A percentile compares a stretch with the other conserved stretches of the same genome.
Evolutionary conservation across 2,113 vertebrate species (phyloP).

Genomic region (Elachura formosa): DNA sequence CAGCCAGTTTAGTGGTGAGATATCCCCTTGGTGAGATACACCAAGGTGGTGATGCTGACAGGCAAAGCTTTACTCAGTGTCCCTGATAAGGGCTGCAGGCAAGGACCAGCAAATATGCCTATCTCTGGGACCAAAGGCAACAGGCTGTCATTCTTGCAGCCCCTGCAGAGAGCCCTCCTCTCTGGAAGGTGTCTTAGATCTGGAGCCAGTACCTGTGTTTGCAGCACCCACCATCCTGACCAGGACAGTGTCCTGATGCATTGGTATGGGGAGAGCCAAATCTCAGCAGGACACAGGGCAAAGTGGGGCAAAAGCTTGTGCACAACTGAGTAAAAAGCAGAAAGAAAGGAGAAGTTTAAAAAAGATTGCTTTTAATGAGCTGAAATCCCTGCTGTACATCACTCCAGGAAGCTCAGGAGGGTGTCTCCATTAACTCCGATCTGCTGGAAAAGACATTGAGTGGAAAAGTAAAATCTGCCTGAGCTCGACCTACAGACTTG

Average conservation of each 20-base stretch:
- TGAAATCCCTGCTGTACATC: background rate
- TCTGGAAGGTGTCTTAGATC: background rate
- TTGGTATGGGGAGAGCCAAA: background rate
- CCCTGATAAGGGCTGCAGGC: too few species aligned
- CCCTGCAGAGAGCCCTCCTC: background rate
- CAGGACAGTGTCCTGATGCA: background rate
- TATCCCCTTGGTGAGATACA: background rate
- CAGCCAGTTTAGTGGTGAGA: background rate
- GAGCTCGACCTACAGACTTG: rapidly evolving
- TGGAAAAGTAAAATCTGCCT: background rate
- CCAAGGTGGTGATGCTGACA: background rate
- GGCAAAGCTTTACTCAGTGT: background rate
- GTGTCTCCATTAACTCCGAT: background rate
- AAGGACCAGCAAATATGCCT: background rate
- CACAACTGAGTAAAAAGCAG: background rate
- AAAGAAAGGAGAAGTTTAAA: background rate
- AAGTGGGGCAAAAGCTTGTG: background rate
- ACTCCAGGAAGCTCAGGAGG: background rate
- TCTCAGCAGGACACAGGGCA: background rate
- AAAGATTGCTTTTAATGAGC: background rate
- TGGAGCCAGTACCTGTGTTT: background rate
- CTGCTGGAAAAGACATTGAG: background rate
- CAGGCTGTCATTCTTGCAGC: background rate
- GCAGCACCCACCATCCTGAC: background rate
- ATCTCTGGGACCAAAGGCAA: background rate